Evolutionary conservation across 2,797 vertebrate species (phyloP).

Genomic region (Jordanella pulchra): DNA sequence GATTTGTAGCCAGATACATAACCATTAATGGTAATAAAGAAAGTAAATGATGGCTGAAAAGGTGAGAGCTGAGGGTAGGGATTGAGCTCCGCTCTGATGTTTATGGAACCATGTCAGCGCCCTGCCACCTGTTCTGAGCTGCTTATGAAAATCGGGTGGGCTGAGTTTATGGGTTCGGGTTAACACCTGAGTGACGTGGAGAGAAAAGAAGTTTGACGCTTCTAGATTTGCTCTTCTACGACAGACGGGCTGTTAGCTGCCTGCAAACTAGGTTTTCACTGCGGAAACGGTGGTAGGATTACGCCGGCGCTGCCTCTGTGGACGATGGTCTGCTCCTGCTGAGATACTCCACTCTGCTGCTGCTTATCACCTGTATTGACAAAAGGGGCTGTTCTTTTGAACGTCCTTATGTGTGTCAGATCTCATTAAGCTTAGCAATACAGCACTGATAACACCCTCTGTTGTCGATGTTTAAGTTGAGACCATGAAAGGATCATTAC

Average conservation of each 20-base stretch:
- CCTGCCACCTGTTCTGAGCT: conserved; percentile 68
- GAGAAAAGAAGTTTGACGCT: conserved; percentile 51
- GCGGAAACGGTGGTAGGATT: not conserved
- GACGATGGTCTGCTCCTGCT: not conserved
- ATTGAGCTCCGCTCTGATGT: conserved; percentile 71
- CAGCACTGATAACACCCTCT: conserved; percentile 14
- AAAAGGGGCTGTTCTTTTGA: conserved; percentile 14
- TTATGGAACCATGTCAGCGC: conserved; percentile 69
- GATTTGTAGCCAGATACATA: conserved; percentile 81
- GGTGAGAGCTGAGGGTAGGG: conserved; percentile 74
- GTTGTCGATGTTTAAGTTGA: conserved; percentile 14
- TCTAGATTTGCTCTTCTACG: conserved; percentile 27
- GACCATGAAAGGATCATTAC: conserved; percentile 29
- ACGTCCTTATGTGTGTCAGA: conserved; percentile 19
- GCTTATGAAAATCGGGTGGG: conserved; percentile 72
- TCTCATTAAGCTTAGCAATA: conserved; percentile 40
- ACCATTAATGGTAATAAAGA: conserved; percentile 83
- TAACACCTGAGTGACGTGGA: conserved; percentile 50
- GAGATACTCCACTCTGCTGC: conserved; percentile 28
- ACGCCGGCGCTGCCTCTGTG: conserved; percentile 7
- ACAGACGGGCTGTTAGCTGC: conserved; percentile 2
- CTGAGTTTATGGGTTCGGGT: conserved; percentile 65
- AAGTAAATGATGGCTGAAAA: conserved; percentile 83
- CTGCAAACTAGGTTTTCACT: not conserved
- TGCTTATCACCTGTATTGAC: conserved; percentile 53